These are phyloP conservation scores for Megalonaias nervosa DNA, from an alignment of 1,140 invertebrate species.

Conservation along the genomic window DNA sequence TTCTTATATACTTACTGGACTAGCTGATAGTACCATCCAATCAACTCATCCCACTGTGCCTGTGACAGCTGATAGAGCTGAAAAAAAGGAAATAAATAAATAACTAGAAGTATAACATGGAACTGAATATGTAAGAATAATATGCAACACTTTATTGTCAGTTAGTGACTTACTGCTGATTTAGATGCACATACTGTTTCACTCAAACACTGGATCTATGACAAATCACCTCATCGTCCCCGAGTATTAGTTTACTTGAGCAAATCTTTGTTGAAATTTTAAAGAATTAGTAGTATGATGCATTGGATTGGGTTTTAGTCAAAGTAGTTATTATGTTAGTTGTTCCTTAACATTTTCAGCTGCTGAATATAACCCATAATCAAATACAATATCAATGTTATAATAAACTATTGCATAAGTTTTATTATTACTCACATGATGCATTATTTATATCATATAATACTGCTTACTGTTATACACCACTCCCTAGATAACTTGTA, in stretches of 20 bases:
- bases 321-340: no score
- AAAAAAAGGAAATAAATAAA: slow-evolving; percentile 22
- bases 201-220: background rate
- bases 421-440: no score
- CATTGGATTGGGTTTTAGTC: no score
- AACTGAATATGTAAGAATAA: background rate
- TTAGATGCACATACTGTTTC: background rate
- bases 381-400: no score
- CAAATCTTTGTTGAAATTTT: no score
- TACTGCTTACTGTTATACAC: no score
- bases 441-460: no score
- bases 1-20: slow-evolving; percentile 73
- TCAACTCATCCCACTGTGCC: slow-evolving; percentile 89
- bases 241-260: background rate
- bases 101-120: background rate
- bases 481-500: no score
- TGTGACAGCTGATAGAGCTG: slow-evolving; percentile 53
- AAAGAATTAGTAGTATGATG: no score
- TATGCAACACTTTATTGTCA: background rate
- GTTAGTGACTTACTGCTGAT: background rate
- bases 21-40: slow-evolving; percentile 82
- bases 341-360: no score
- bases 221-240: background rate
- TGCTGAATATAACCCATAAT: no score
- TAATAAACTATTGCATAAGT: no score